phyloP scores from a whole-genome alignment of 2,113 vertebrate genomes.

The Mola mola region DNA sequence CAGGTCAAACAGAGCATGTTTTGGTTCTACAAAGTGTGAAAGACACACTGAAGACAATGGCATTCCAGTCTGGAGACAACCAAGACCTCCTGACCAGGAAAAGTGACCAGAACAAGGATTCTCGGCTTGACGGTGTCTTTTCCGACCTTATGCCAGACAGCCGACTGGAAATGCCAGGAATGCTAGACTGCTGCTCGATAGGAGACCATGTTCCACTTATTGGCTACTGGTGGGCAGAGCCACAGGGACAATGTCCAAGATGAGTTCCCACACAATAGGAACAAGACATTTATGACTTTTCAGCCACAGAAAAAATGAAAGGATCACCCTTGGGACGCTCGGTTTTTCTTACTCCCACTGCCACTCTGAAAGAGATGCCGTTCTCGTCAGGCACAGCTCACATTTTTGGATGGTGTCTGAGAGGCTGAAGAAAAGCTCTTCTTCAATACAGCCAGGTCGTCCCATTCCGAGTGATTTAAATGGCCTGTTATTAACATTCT shows the following conservation, averaged over 20 bases:
- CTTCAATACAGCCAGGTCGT: slow-evolving; percentile 70
- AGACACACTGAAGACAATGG: slow-evolving; percentile 71
- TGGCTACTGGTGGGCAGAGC: slow-evolving; percentile 79
- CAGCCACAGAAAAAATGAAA: slow-evolving; percentile 64
- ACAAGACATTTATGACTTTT: slow-evolving; percentile 85
- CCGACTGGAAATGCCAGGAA: slow-evolving; percentile 85
- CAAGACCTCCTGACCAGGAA: slow-evolving; percentile 62
- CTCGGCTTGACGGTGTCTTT: slow-evolving; percentile 67
- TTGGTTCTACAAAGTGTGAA: slow-evolving; percentile 16
- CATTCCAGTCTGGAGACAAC: slow-evolving; percentile 77
- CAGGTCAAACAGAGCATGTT: slow-evolving; percentile 5
- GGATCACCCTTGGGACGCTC: slow-evolving; percentile 66
- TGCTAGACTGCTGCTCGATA: slow-evolving; percentile 84
- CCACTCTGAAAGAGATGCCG: slow-evolving; percentile 55
- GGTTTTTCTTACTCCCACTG: slow-evolving; percentile 53
- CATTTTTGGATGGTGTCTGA: slow-evolving; percentile 65
- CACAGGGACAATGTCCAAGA: slow-evolving; percentile 79
- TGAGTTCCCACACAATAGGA: slow-evolving; percentile 84
- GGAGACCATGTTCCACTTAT: slow-evolving; percentile 86
- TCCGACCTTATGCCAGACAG: slow-evolving; percentile 71
- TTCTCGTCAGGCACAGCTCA: slow-evolving; percentile 57
- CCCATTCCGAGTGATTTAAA: slow-evolving; percentile 83
- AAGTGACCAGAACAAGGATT: slow-evolving; percentile 66
- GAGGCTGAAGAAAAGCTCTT: slow-evolving; percentile 67
- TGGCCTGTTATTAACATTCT: slow-evolving; percentile 76